Conservation (phyloP, 2,797 vertebrate species). For the Myotis planiceps region DNA sequence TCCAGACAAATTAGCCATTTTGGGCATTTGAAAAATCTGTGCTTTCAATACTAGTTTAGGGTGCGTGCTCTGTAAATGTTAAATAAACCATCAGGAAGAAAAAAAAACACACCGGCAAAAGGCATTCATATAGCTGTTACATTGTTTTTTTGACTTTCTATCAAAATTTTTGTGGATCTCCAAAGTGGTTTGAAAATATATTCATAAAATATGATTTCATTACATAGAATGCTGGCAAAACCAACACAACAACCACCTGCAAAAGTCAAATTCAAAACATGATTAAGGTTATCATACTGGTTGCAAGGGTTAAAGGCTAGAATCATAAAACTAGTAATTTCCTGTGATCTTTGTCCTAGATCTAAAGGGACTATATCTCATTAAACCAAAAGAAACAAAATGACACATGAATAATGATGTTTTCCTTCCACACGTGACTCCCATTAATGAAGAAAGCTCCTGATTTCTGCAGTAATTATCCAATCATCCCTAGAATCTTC, state of each 20-base stretch:
- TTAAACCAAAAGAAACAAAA: background rate
- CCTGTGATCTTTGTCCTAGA: background rate
- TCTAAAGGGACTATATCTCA: background rate
- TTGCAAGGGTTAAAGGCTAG: background rate
- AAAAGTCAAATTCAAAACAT: background rate
- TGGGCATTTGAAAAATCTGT: background rate
- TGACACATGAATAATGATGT: rapidly evolving
- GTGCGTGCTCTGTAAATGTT: background rate
- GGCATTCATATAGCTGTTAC: rapidly evolving
- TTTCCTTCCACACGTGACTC: rapidly evolving
- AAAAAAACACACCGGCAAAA: background rate
- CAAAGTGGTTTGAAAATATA: background rate
- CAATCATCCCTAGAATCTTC: too few relatives aligned
- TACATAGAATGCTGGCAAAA: background rate
- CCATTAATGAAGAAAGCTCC: too few relatives aligned
- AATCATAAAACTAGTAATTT: background rate
- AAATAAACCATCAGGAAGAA: background rate
- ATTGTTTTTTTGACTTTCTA: background rate
- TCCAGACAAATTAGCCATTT: background rate
- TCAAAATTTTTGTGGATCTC: background rate
- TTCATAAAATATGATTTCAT: background rate
- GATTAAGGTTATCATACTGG: background rate
- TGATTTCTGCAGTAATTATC: background rate
- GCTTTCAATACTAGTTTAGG: background rate
- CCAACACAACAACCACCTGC: background rate